phyloP scores from a whole-genome alignment of 2,113 vertebrate species.

The Sporophila hypoxantha region DNA sequence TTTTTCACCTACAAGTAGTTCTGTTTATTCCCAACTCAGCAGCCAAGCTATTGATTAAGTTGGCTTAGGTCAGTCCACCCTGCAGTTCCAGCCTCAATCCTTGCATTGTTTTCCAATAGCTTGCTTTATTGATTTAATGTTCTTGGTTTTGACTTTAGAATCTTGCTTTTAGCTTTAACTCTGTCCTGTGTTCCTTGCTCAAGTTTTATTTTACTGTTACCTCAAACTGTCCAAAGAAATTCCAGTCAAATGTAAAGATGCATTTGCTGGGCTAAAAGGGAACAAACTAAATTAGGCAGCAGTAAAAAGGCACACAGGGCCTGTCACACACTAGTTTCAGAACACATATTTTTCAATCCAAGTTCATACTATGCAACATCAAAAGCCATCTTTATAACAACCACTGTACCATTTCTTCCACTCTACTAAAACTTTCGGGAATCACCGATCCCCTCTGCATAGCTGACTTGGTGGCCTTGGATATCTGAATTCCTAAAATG shows the following conservation, averaged over 20 bases:
- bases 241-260: background rate
- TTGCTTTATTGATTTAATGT: background rate
- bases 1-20: background rate
- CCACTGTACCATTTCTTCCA: background rate
- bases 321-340: background rate
- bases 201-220: background rate
- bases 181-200: background rate
- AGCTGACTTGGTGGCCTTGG: background rate
- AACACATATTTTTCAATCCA: background rate
- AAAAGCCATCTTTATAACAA: background rate
- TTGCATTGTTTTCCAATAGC: conserved; percentile 18
- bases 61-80: background rate
- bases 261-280: background rate
- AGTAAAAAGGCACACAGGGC: background rate
- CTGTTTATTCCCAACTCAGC: conserved; percentile 20
- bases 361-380: background rate
- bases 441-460: background rate
- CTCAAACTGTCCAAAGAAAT: background rate
- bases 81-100: background rate
- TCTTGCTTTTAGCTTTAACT: conserved; percentile 1
- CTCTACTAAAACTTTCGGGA: background rate
- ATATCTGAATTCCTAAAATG: background rate
- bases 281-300: background rate
- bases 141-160: background rate
- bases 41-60: background rate